A percentile compares a stretch with the other conserved stretches of the same genome.
These are phyloP conservation scores for Drosophila neonasuta DNA, from an alignment of 2,888 invertebrate genomes.

Conservation along the genomic window DNA sequence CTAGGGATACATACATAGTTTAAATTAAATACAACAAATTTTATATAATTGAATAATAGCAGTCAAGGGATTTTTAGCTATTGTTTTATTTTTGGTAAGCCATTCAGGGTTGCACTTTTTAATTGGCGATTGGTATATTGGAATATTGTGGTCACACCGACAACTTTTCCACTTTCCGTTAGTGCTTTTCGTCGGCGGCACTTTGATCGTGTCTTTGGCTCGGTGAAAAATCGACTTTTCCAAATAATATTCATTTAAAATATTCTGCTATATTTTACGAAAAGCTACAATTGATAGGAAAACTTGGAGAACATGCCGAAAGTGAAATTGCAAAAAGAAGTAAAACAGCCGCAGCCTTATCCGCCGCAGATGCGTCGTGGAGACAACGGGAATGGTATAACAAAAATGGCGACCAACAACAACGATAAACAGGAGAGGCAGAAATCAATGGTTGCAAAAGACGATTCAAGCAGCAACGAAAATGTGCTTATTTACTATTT, in stretches of 20 bases:
- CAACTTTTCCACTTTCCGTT: too few relatives aligned
- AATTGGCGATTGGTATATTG: too few relatives aligned
- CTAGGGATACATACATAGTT: too few relatives aligned
- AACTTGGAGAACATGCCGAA: conserved; percentile 11
- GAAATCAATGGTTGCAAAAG: background rate
- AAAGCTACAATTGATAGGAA: background rate
- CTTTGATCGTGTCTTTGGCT: too few relatives aligned
- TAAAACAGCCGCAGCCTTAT: background rate
- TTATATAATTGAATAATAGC: background rate
- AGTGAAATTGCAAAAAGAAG: background rate
- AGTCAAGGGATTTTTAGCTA: background rate
- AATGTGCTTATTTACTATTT: conserved; percentile 18
- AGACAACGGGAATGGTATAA: background rate
- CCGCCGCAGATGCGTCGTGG: background rate
- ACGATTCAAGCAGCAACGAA: conserved; percentile 9
- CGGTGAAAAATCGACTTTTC: too few relatives aligned
- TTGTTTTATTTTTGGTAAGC: background rate
- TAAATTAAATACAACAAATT: too few relatives aligned
- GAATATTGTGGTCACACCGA: too few relatives aligned
- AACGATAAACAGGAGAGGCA: too few relatives aligned
- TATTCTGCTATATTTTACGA: too few relatives aligned
- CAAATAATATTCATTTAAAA: too few relatives aligned
- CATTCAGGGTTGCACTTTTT: too few relatives aligned
- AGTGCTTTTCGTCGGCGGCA: too few relatives aligned
- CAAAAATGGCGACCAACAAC: background rate